These are phyloP conservation scores for Archocentrus centrarchus DNA, from an alignment of 2,113 vertebrate genomes.

Conservation along the genomic window DNA sequence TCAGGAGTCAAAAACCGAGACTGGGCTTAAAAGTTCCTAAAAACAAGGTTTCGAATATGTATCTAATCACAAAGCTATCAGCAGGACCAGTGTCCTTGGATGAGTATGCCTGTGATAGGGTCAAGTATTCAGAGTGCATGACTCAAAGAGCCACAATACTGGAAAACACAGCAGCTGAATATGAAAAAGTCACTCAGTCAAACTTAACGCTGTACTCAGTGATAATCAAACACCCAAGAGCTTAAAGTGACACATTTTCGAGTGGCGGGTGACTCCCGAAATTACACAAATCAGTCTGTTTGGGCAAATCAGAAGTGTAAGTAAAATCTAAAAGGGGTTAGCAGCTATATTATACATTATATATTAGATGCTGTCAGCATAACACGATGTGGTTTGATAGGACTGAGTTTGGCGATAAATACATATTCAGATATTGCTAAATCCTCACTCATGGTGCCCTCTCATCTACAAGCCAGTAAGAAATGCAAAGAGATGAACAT, in stretches of 20 bases:
- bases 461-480: not conserved
- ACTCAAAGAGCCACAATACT: too few species aligned
- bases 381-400: not conserved
- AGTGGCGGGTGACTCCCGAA: too few species aligned
- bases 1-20: rapidly evolving
- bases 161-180: too few species aligned
- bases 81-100: not conserved
- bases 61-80: not conserved
- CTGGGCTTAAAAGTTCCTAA: not conserved
- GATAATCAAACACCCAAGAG: not conserved
- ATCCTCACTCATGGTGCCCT: not conserved
- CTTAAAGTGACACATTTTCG: too few species aligned
- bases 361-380: too few species aligned
- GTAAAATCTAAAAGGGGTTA: not conserved
- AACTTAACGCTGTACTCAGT: not conserved
- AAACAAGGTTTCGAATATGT: not conserved
- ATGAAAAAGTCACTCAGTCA: not conserved
- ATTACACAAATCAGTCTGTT: not conserved
- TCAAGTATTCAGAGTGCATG: not conserved
- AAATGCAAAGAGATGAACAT: not conserved
- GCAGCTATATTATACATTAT: not conserved
- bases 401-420: not conserved
- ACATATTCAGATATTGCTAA: not conserved
- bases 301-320: not conserved
- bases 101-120: not conserved